Conservation (phyloP, 1,140 invertebrate species). For the Protaetia brevitarsis region DNA sequence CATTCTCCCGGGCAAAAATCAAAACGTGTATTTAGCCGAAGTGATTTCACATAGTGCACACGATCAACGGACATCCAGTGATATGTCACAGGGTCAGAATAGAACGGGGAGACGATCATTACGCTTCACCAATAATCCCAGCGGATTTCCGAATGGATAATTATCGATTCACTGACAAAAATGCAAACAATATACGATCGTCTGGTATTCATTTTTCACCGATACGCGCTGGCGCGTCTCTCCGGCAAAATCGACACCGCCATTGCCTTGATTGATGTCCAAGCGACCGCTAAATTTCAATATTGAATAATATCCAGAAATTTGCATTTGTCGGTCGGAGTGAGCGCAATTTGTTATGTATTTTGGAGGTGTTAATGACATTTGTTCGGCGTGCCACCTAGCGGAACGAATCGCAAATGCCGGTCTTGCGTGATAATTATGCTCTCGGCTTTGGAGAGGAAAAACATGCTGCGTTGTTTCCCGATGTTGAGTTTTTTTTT, state of each 20-base stretch:
- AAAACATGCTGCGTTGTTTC: neutral
- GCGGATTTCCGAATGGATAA: conserved; percentile 8
- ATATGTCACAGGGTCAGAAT: neutral
- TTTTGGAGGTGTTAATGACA: conserved; percentile 14
- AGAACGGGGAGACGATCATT: neutral
- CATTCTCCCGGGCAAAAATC: no score
- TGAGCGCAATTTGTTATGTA: neutral
- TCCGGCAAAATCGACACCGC: neutral
- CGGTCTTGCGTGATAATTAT: conserved; percentile 13
- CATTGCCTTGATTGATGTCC: conserved; percentile 9
- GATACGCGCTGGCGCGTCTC: neutral
- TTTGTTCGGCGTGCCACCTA: neutral
- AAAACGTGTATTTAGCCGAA: no score
- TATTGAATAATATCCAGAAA: conserved; percentile 12
- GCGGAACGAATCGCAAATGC: conserved; percentile 5
- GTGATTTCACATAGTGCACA: no score
- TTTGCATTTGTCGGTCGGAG: conserved; percentile 8
- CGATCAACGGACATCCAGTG: neutral
- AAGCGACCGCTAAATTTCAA: conserved; percentile 12
- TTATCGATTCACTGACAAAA: neutral
- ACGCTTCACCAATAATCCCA: neutral
- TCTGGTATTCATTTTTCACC: conserved; percentile 12
- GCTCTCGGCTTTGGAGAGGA: conserved; percentile 3
- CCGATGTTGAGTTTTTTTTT: neutral
- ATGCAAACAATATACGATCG: conserved; percentile 1